Base-by-base conservation (phyloP, 2,888 invertebrate genomes). In the Papilio elwesi region DNA sequence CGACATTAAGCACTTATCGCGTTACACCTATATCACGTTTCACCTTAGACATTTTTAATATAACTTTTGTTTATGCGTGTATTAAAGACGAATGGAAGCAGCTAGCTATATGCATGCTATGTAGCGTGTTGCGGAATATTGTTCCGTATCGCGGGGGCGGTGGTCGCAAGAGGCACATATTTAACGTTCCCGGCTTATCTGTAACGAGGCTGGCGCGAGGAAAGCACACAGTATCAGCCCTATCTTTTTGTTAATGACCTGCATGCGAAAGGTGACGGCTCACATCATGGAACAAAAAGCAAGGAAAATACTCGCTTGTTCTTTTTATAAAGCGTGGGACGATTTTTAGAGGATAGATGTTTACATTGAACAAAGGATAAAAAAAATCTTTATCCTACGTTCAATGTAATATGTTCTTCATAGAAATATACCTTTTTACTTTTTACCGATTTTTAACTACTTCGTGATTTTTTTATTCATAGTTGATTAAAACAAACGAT, bases 221-320 rank as follows among this genome's bases (percentile, higher is more conserved):
- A 51, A 65, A 49, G 65, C 59, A 64, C 72, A 71, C 59, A 66
- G 64, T 68, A 72, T 72, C 62, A 63, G 36, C 38, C 51, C 63
- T 72, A 72, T 72, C 68, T 63, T 68, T 72, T 68, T 72, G 68
- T 90, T 92, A 92, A 91, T 89, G 89, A 88, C 87, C 87, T 89
- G 88, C 87, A 91, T 88, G 88, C 86, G 89, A 90, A 90, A 90
- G 90, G 91, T 90, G 89, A 92, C 91, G 88, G 85, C 87, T 87
- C 87, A 83, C 83, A 85, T 88, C 83, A 80, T 26, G 36, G 43
- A 59, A 71, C 59, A 53, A 62, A 66, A 67, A 85, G 84, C 78
- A 83, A 82, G 85, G 64, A 75, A 67, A 67, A 67, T 67, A 15
- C 43, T 62, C n/a, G 43, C n/a, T 62, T 62, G 6, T 9, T 15